These are phyloP conservation scores for Dendrolimus houi DNA, from an alignment of 2,888 invertebrate species.

Conservation along the genomic window DNA sequence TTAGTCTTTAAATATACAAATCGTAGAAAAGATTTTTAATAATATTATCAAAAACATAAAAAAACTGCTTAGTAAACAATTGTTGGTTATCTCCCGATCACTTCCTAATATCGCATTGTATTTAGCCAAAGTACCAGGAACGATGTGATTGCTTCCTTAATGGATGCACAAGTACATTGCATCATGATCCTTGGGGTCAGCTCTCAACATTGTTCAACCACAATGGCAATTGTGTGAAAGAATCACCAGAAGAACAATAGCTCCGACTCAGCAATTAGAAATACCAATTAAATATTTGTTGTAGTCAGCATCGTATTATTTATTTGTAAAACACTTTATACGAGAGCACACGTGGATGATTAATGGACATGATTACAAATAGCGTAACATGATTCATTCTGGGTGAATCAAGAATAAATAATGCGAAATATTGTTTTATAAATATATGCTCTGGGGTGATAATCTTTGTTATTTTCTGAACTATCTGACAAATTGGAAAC, in stretches of 20 bases:
- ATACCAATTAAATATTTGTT: slow-evolving; percentile 65
- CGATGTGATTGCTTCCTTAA: slow-evolving; percentile 31
- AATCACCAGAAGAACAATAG: slow-evolving; percentile 58
- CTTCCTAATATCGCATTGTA: slow-evolving; percentile 8
- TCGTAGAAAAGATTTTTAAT: too few relatives aligned
- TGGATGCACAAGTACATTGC: slow-evolving; percentile 41
- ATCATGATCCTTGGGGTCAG: slow-evolving; percentile 60
- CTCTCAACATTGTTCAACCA: slow-evolving; percentile 70
- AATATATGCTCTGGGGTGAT: too few relatives aligned
- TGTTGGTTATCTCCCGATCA: slow-evolving; percentile 1
- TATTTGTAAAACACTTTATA: slow-evolving; percentile 1
- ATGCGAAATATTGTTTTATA: too few relatives aligned
- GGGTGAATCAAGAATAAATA: too few relatives aligned
- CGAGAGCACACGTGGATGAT: not conserved
- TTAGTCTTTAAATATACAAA: too few relatives aligned
- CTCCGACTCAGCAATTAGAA: slow-evolving; percentile 60
- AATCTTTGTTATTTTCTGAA: too few relatives aligned
- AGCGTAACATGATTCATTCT: not conserved
- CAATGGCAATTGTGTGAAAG: slow-evolving; percentile 73
- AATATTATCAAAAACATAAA: too few relatives aligned
- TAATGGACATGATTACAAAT: not conserved
- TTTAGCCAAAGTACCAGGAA: slow-evolving; percentile 28
- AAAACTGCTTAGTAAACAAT: not conserved
- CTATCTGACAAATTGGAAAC: too few relatives aligned
- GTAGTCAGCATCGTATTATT: slow-evolving; percentile 39